Conservation (phyloP, 2,888 invertebrate species). For the Yponomeuta evonymella region DNA sequence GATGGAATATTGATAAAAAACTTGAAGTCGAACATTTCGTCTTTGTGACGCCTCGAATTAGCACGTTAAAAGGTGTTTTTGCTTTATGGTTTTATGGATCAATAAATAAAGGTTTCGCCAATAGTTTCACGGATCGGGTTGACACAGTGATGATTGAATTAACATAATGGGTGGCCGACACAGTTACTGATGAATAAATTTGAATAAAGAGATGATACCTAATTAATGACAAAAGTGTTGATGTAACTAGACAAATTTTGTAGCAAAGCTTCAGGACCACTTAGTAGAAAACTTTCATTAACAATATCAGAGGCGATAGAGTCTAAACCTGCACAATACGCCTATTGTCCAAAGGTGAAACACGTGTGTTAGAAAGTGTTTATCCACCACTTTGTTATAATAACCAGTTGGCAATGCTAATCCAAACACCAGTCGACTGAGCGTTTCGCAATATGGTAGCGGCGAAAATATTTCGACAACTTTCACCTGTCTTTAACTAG, state of each 20-base stretch:
- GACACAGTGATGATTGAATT: conserved; percentile 5
- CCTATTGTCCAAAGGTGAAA: neutral
- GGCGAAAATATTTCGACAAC: conserved; percentile 6
- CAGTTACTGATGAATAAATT: neutral
- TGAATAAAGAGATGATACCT: neutral
- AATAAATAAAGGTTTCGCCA: conserved; percentile 2
- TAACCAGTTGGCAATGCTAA: conserved; percentile 7
- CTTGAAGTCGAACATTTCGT: neutral
- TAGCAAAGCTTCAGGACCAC: neutral
- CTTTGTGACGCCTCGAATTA: neutral
- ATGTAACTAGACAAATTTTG: neutral
- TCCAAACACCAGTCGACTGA: conserved; percentile 10
- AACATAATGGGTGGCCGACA: neutral
- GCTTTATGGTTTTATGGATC: conserved; percentile 1
- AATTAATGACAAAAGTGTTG: neutral
- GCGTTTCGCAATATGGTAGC: conserved; percentile 3
- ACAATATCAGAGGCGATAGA: neutral
- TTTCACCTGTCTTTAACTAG: conserved; percentile 6
- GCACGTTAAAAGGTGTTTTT: conserved; percentile 7
- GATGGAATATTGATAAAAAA: neutral
- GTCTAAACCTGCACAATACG: neutral
- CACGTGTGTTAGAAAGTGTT: conserved; percentile 11
- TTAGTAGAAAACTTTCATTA: too few species aligned
- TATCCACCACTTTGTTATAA: conserved; percentile 10
- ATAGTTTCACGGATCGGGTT: neutral